Percentiles rank a stretch among this genome's conserved stretches.
These are phyloP conservation scores for Itoplectis maculator DNA, from an alignment of 2,888 invertebrate species.

Conservation along the genomic window DNA sequence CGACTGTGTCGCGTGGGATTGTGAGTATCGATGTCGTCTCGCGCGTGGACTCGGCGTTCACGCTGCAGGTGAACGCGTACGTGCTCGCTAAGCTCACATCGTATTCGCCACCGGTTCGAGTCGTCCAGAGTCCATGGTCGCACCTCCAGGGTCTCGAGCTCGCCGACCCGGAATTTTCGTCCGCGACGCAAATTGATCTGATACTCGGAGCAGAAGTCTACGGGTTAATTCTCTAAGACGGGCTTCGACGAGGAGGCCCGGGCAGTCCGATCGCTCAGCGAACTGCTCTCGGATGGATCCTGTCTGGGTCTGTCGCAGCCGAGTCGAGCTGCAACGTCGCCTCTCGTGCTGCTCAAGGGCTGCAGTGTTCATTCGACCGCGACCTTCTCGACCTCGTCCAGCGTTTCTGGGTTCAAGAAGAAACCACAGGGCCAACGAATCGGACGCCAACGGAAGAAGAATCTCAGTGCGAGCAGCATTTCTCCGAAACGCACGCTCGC, in stretches of 20 bases:
- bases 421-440: not conserved
- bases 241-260: slow-evolving; percentile 8
- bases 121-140: slow-evolving; percentile 16
- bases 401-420: slow-evolving; percentile 58
- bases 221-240: slow-evolving; percentile 34
- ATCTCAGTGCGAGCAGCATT: slow-evolving; percentile 69
- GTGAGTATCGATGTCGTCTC: not conserved
- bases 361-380: slow-evolving; percentile 54
- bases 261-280: slow-evolving; percentile 30
- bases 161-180: slow-evolving; percentile 35
- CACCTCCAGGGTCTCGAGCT: slow-evolving; percentile 32
- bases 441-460: slow-evolving; percentile 65
- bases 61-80: not conserved
- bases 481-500: slow-evolving; percentile 63
- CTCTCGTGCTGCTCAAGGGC: slow-evolving; percentile 41
- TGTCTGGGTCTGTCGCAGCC: slow-evolving; percentile 16
- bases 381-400: slow-evolving; percentile 49
- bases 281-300: slow-evolving; percentile 31
- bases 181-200: slow-evolving; percentile 32
- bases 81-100: slow-evolving; percentile 35
- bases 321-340: not conserved
- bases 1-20: slow-evolving; percentile 13
- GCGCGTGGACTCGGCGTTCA: not conserved
- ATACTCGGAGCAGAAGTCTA: slow-evolving; percentile 55
- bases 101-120: slow-evolving; percentile 19